Evolutionary conservation across 2,113 vertebrate species (phyloP).

Genomic region (Trichomycterus rosablanca): DNA sequence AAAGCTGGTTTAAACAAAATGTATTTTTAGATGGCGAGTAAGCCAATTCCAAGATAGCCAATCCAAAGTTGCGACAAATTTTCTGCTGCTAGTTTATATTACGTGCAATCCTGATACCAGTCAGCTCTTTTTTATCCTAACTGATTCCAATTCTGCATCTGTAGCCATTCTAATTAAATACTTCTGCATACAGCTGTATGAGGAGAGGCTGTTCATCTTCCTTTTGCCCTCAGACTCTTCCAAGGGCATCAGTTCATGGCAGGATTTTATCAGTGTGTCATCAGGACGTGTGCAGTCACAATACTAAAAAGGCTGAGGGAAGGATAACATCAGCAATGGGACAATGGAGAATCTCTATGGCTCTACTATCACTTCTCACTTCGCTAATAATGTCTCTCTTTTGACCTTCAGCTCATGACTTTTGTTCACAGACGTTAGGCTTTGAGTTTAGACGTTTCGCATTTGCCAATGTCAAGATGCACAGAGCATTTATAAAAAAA

Average conservation of each 20-base stretch:
- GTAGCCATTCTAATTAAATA: not conserved
- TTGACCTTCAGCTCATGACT: conserved; percentile 61
- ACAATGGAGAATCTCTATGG: conserved; percentile 46
- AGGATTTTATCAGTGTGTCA: conserved; percentile 28
- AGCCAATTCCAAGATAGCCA: too few species aligned
- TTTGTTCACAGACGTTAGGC: not conserved
- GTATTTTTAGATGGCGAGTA: too few species aligned
- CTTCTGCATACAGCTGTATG: not conserved
- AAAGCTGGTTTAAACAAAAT: too few species aligned
- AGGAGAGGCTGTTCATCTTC: not conserved
- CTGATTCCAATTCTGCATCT: too few species aligned
- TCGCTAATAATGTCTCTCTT: conserved; percentile 41
- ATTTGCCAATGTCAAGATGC: too few species aligned
- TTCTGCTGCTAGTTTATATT: too few species aligned
- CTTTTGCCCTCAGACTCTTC: conserved; percentile 24
- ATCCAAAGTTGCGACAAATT: too few species aligned
- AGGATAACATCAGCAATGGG: conserved; percentile 57
- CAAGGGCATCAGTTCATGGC: conserved; percentile 42
- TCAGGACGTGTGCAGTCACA: conserved; percentile 15
- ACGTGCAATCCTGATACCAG: too few species aligned
- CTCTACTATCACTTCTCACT: conserved; percentile 46
- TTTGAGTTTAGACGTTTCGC: too few species aligned
- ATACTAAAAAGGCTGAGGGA: conserved; percentile 11
- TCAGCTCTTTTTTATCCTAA: too few species aligned
- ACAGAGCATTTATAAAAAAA: too few species aligned